Evolutionary conservation across 2,888 invertebrate genomes (phyloP), one percentile per base, ranked within the genome.

Genomic region (Antheraea assamensis): DNA sequence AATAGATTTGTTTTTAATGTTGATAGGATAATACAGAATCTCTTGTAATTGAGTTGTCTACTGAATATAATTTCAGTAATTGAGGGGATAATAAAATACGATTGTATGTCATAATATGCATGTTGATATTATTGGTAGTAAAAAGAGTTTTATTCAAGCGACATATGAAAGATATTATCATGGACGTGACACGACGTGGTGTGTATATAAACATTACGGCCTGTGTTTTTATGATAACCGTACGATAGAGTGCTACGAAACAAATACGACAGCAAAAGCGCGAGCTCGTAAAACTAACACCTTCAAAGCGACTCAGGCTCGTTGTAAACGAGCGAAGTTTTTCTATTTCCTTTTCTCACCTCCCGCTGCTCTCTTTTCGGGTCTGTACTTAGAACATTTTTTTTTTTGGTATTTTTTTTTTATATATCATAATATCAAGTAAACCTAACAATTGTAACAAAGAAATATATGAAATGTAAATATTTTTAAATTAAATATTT

Each of bases 261-360:
- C 83, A 85, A 85, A 85, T 83, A 85, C 82, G 82, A 82, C 80
- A 83, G 84, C 83, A 82, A 80, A 68, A 47, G 30, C 52, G 55
- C 80, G 83, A 80, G 79, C 79, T 81, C 83, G 82, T 85, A 84
- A 83, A 84, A 83, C 83, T 81, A 83, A 84, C 84, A 81, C 83
- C 77, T 79, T 74, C 72, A 52, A 58, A 66, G 82, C 83, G 82
- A 78, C 78, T 75, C 80, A 75, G 77, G 79, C 81, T 84, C 83
- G 84, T 84, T 87, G 85, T 84, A 86, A 88, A 88, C 84, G 88
- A 87, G 82, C 83, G 79, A 88, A 89, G 85, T 88, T 89, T 88
- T 89, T 88, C 88, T 88, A 88, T 88, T 88, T 88, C 85, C 88
- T 85, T 27, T 42, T 66, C 71, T 76, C 78, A 76, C 73, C 72